These are phyloP conservation scores for Temnopleurus reevesii DNA, from an alignment of 53 echinoderm and acorn worm genomes.

Conservation along the genomic window DNA sequence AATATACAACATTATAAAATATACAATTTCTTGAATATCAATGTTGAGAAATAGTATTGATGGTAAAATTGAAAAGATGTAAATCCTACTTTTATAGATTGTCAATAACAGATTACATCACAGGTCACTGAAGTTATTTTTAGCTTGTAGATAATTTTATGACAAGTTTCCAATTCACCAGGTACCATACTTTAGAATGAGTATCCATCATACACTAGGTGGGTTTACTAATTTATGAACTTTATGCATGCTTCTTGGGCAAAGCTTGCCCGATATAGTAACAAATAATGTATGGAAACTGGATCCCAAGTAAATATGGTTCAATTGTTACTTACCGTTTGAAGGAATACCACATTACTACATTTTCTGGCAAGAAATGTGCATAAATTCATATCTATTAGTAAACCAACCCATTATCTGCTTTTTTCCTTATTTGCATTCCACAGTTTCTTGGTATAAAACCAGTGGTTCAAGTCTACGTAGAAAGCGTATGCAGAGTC, in stretches of 20 bases:
- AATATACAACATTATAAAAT: no score
- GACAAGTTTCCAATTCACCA: no score
- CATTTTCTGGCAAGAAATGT: neutral
- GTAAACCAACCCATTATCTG: neutral
- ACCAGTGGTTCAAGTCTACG: conserved; percentile 88
- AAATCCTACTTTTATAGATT: no score
- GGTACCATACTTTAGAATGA: no score
- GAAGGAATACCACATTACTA: neutral
- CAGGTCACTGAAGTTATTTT: no score
- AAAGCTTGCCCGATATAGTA: neutral
- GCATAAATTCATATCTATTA: neutral
- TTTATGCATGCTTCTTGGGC: neutral
- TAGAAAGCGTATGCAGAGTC: conserved; percentile 95
- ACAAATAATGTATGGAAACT: no score
- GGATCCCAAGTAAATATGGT: neutral
- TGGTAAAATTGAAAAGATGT: no score
- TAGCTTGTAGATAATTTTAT: no score
- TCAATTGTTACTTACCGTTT: neutral
- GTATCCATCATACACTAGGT: neutral
- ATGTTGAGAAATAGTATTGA: no score
- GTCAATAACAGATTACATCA: no score
- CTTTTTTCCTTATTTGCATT: neutral
- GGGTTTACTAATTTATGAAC: neutral
- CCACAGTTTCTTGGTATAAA: conserved; percentile 85
- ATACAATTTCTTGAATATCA: no score